Conservation (phyloP, 2,797 vertebrate genomes). For the Psittacula echo region DNA sequence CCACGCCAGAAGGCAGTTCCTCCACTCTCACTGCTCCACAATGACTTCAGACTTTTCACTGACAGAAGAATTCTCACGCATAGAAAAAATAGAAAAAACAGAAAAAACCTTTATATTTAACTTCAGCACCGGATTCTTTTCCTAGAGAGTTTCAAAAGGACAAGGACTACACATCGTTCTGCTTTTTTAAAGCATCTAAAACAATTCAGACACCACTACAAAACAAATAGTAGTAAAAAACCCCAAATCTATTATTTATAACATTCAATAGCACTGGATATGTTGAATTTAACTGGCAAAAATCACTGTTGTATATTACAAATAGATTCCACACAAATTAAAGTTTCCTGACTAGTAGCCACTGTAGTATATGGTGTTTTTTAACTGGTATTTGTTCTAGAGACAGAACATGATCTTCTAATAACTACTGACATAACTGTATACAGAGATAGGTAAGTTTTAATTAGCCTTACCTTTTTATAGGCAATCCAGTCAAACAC, state of each 20-base stretch:
- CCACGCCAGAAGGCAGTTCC: background rate
- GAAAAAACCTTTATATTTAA: background rate
- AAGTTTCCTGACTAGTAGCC: background rate
- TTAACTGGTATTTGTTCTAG: background rate
- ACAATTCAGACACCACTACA: background rate
- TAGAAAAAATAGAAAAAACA: background rate
- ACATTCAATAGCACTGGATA: background rate
- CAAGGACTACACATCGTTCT: background rate
- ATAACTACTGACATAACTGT: background rate
- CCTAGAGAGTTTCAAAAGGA: background rate
- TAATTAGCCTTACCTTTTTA: constrained; percentile 86
- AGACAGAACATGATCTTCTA: background rate
- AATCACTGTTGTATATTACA: background rate
- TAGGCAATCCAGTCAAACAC: constrained; percentile 99
- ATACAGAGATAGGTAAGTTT: background rate
- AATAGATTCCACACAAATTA: background rate
- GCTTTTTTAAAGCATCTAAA: background rate
- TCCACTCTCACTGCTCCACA: background rate
- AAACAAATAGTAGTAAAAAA: background rate
- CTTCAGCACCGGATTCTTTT: background rate
- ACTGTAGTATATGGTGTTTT: accelerated
- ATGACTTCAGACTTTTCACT: background rate
- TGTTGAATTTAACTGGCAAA: background rate
- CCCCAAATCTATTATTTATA: background rate
- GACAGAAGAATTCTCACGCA: background rate